Base-by-base conservation (phyloP, 2,113 vertebrate species). In the Felis chaus region DNA sequence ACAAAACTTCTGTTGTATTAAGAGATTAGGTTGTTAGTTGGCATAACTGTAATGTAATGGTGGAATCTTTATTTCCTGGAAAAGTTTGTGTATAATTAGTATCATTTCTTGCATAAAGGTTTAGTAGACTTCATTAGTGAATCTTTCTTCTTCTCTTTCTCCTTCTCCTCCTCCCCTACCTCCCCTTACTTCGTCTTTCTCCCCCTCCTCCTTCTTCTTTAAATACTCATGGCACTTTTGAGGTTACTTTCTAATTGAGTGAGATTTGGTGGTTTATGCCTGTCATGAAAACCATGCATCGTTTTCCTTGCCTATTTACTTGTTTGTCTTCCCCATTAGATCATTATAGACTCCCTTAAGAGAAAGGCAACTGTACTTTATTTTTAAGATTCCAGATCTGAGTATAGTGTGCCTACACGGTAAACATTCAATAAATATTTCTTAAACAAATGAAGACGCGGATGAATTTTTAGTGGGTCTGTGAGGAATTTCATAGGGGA, bases 281-380 rank as follows among this genome's bases (percentile, higher is more conserved):
- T 93, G 88, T 94, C n/a, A 94, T 87, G 36, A 92, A 90, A 76
- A 66, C 33, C 45, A 86, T 29, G 36, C 41, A 10, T 57, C 68
- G 88, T 89, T 94, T 81, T 36, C 83, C 7, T 84, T 91, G 63
- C 41, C 65, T 96, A 87, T 93, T 95, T 96, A 74, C 15, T 87
- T 95, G 39, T 88, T 93, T 93, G 39, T 87, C 48, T 96, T 91
- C 29, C 57, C 23, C 25, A 29, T 88, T 91, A 88, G n/a, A 74
- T 15, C 74, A 11, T 45, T 94, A 63, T 1, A 69, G 63, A 61
- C 39, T 82, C 29, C 29, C 68, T 86, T 94, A 68, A 83, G 33
- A 12, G 21, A 89, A 89, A 14, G 48, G 23, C 25, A 1, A 4
- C 55, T 93, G 39, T 23, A 45, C 80, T 65, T 74, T 89, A 66